Evolutionary conservation across 2,888 invertebrate genomes (phyloP).

Genomic region (Panzeria rudis): DNA sequence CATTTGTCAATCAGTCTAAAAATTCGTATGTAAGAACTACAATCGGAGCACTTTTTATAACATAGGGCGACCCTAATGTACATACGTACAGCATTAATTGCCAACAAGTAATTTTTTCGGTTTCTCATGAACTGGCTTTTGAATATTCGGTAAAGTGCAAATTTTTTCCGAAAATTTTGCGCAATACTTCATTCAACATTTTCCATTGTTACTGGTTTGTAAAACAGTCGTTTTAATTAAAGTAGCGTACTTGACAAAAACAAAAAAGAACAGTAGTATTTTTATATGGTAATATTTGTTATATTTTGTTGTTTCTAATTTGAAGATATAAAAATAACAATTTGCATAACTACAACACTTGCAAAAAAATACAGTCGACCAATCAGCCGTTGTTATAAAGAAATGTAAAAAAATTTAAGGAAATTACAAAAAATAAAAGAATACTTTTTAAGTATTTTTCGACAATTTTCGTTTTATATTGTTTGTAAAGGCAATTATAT

Average conservation of each 20-base stretch:
- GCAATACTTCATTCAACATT: no score
- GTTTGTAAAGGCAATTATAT: not conserved
- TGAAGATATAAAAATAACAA: conserved; percentile 51
- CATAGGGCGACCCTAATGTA: no score
- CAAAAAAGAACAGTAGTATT: not conserved
- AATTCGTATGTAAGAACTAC: no score
- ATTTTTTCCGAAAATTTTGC: no score
- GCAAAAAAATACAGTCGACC: not conserved
- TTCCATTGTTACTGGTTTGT: no score
- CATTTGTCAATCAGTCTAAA: no score
- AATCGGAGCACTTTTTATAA: no score
- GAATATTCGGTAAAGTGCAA: no score
- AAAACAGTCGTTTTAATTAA: not conserved
- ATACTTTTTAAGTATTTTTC: not conserved
- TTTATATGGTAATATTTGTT: conserved; percentile 46
- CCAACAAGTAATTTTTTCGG: no score
- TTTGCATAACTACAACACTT: conserved; percentile 30
- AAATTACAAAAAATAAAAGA: not conserved
- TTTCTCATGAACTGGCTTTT: no score
- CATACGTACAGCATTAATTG: no score
- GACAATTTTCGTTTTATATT: not conserved
- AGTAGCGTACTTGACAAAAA: conserved; percentile 18
- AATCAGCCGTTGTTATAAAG: not conserved
- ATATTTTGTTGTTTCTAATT: conserved; percentile 51
- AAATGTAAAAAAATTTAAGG: not conserved